These are phyloP conservation scores for Listrodromus nycthemerus DNA, from an alignment of 2,888 invertebrate genomes.

Conservation along the genomic window DNA sequence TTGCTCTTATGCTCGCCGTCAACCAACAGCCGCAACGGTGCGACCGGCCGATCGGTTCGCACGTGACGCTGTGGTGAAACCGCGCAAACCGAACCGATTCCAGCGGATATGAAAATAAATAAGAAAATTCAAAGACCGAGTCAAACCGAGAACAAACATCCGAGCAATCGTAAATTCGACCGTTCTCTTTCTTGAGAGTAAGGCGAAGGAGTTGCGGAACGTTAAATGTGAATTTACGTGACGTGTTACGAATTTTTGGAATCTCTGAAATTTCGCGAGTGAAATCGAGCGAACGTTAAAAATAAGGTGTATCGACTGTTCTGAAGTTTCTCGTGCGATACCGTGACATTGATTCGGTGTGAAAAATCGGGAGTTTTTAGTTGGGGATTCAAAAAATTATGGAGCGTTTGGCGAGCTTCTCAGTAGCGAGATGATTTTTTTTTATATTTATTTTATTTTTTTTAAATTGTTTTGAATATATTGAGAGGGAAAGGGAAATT, in stretches of 20 bases:
- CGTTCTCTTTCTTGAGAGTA: too few relatives aligned
- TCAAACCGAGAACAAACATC: neutral
- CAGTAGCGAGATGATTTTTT: neutral
- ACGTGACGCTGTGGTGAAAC: neutral
- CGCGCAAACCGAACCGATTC: neutral
- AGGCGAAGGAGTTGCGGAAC: neutral
- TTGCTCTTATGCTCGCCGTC: conserved; percentile 83
- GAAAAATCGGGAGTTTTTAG: neutral
- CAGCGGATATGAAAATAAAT: neutral
- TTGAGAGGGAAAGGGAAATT: conserved; percentile 16
- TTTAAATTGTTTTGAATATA: neutral
- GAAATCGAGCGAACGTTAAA: neutral
- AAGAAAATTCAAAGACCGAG: neutral
- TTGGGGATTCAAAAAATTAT: conserved; percentile 2
- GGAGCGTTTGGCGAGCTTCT: neutral
- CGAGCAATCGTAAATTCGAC: neutral
- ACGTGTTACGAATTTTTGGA: neutral
- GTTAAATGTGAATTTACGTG: neutral
- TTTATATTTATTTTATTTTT: conserved; percentile 5
- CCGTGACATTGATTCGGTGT: neutral
- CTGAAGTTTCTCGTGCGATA: neutral
- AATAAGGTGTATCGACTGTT: neutral
- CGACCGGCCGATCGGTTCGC: conserved; percentile 25
- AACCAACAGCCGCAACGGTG: conserved; percentile 74
- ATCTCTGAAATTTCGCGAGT: neutral